phyloP scores from a whole-genome alignment of 1,140 invertebrate species.

The Bilobella aurantiaca region DNA sequence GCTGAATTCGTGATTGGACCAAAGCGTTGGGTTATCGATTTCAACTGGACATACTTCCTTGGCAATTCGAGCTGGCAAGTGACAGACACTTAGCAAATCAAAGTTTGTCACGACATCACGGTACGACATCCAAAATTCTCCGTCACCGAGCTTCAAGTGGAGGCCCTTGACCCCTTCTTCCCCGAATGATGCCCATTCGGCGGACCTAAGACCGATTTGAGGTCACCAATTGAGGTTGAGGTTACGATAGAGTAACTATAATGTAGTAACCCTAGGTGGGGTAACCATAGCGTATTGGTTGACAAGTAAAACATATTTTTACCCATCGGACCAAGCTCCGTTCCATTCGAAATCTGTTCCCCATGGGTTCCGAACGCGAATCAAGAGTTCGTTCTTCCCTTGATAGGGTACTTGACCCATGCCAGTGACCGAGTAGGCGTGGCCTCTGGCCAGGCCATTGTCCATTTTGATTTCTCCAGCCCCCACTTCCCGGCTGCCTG shows the following conservation, averaged over 20 bases:
- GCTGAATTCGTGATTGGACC: background rate
- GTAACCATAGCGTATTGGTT: no score
- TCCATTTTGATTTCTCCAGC: conserved; percentile 32
- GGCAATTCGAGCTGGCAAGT: background rate
- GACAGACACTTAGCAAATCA: background rate
- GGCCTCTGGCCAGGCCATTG: conserved; percentile 52
- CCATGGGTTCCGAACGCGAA: conserved; percentile 55
- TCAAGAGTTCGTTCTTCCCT: conserved; percentile 40
- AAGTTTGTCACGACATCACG: background rate
- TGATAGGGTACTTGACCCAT: conserved; percentile 44
- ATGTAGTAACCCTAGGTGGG: no score
- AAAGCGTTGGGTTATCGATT: background rate
- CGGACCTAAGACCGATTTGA: background rate
- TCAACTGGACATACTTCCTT: background rate
- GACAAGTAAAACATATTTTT: no score
- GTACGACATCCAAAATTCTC: conserved; percentile 1
- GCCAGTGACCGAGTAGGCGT: conserved; percentile 54
- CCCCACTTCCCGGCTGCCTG: conserved; percentile 21
- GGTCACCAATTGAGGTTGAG: background rate
- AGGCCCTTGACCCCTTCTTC: background rate
- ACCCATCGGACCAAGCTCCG: conserved; percentile 52
- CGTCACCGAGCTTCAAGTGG: background rate
- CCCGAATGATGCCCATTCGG: background rate
- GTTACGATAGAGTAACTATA: background rate
- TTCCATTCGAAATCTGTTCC: conserved; percentile 56